Conservation (phyloP, 2,797 vertebrate species). For the Pantherophis alleghaniensis region DNA sequence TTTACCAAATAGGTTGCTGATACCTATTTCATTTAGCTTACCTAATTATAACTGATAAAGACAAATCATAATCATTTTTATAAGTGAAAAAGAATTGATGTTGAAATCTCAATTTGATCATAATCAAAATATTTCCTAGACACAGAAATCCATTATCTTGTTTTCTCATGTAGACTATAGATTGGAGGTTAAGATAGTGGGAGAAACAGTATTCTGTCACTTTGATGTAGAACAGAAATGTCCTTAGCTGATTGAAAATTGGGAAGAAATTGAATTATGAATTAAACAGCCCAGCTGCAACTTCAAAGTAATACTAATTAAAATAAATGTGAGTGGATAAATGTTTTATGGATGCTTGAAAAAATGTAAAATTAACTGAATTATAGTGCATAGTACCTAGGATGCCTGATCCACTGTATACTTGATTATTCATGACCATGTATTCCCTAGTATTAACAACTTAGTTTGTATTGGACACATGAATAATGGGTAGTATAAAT, state of each 20-base stretch:
- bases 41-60: neutral
- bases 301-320: conserved; percentile 14
- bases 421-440: conserved; percentile 6
- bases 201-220: conserved; percentile 5
- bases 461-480: neutral
- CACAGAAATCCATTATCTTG: neutral
- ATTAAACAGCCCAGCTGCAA: neutral
- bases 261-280: conserved; percentile 7
- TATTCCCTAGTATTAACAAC: neutral
- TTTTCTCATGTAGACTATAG: neutral
- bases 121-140: neutral
- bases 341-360: conserved; percentile 7
- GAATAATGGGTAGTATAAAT: neutral
- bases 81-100: neutral
- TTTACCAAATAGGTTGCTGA: neutral
- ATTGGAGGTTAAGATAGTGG: neutral
- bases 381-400: conserved; percentile 2
- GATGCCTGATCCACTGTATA: neutral
- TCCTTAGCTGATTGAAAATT: conserved; percentile 15
- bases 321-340: conserved; percentile 2
- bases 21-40: neutral
- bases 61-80: neutral
- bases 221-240: neutral
- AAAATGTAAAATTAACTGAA: conserved; percentile 7
- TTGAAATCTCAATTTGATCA: neutral